phyloP scores from a whole-genome alignment of 2,113 vertebrate genomes.

The Pipa parva region DNA sequence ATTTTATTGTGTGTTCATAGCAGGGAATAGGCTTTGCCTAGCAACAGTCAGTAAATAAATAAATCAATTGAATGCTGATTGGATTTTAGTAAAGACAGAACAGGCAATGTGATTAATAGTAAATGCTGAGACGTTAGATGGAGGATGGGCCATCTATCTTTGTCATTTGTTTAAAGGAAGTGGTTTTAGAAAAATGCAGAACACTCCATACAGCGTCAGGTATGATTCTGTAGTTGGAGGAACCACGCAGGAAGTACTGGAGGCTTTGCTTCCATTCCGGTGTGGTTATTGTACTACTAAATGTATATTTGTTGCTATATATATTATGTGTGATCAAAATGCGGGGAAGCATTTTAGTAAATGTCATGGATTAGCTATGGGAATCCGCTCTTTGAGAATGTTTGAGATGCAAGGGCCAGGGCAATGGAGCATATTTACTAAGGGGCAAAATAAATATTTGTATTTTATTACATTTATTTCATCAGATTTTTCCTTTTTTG shows the following conservation, averaged over 20 bases:
- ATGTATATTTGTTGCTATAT: too few species aligned
- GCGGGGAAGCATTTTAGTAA: too few species aligned
- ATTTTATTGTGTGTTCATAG: slow-evolving; percentile 10
- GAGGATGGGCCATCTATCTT: slow-evolving; percentile 6
- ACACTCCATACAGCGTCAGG: not conserved
- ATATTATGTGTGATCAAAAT: too few species aligned
- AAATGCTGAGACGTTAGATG: not conserved
- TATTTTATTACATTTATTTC: too few species aligned
- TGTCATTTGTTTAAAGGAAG: not conserved
- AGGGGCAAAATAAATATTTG: too few species aligned
- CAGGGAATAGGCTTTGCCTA: slow-evolving; percentile 1
- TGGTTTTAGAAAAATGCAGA: not conserved
- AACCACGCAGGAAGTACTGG: not conserved
- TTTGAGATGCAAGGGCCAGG: too few species aligned
- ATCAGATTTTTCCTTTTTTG: too few species aligned
- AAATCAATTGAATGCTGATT: slow-evolving; percentile 5
- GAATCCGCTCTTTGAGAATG: too few species aligned
- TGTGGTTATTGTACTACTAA: too few species aligned
- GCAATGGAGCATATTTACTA: too few species aligned
- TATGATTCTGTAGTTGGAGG: not conserved
- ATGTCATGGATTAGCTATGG: too few species aligned
- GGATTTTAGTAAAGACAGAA: slow-evolving; percentile 11
- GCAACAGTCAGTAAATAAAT: slow-evolving; percentile 16
- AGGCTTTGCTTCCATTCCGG: too few species aligned
- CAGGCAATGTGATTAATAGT: slow-evolving; percentile 4